Conservation (phyloP, 37 sponge, comb jelly and placozoan genomes). For the Ianthella basta region DNA sequence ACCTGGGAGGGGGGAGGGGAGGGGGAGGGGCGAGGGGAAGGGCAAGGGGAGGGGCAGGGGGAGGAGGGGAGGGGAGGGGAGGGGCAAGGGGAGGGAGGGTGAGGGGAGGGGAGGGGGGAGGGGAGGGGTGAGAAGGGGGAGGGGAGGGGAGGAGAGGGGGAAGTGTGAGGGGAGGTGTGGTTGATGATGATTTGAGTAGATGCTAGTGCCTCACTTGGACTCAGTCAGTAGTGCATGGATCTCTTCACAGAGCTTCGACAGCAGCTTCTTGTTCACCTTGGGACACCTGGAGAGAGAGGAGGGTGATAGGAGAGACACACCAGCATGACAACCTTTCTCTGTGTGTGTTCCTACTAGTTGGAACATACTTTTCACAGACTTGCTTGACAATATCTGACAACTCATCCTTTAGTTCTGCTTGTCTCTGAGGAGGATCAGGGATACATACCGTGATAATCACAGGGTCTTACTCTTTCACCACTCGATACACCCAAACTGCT, state of each 20-base stretch:
- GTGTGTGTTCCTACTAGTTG: background rate
- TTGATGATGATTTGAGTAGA: no score
- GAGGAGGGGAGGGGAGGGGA: background rate
- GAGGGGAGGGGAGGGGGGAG: background rate
- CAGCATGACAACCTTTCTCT: background rate
- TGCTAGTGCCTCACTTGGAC: background rate
- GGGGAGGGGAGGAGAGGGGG: background rate
- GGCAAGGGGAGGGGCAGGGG: background rate
- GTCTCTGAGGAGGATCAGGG: slow-evolving; percentile 1
- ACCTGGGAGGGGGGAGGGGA: background rate
- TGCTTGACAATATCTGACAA: slow-evolving; percentile 1
- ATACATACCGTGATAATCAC: background rate
- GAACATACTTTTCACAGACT: slow-evolving; percentile 12
- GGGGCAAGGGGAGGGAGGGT: background rate
- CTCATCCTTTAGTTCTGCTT: slow-evolving; percentile 19
- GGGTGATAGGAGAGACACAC: background rate
- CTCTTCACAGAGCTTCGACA: slow-evolving; percentile 23
- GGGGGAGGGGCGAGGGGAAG: background rate
- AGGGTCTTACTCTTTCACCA: background rate
- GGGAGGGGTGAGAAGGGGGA: background rate
- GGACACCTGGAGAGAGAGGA: slow-evolving; percentile 5
- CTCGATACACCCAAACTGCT: background rate
- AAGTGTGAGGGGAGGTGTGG: background rate
- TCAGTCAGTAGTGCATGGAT: background rate
- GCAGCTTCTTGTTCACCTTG: background rate